A percentile compares a stretch with the other conserved stretches of the same genome.
Evolutionary conservation across 2,888 invertebrate genomes (phyloP).

Genomic region (Zele albiditarsus): DNA sequence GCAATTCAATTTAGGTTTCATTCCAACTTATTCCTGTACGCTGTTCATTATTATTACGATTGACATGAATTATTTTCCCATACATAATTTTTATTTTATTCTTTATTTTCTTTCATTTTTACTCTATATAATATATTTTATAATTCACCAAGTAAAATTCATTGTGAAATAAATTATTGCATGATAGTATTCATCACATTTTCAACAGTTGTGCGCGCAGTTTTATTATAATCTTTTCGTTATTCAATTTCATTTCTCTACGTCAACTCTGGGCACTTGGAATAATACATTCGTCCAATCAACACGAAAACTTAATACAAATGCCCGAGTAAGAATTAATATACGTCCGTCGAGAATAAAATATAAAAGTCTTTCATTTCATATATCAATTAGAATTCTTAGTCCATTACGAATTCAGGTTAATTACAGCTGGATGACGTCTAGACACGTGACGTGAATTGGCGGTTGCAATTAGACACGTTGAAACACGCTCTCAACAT

Average conservation of each 20-base stretch:
- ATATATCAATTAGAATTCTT: background rate
- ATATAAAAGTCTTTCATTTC: background rate
- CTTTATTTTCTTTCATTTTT: conserved; percentile 7
- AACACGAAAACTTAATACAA: background rate
- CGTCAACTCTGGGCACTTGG: background rate
- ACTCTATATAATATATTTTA: background rate
- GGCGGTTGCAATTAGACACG: conserved; percentile 49
- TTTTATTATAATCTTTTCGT: background rate
- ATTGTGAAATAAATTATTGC: background rate
- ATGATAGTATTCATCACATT: conserved; percentile 1
- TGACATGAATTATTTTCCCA: background rate
- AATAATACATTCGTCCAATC: background rate
- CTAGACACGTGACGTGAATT: conserved; percentile 40
- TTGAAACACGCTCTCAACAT: background rate
- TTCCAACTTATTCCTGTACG: conserved; percentile 13
- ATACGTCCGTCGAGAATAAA: background rate
- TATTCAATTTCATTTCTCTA: background rate
- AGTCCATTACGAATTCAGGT: conserved; percentile 41
- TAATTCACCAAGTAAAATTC: background rate
- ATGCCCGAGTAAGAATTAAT: background rate
- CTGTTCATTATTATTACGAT: background rate
- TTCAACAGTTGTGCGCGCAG: no score
- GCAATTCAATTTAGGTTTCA: conserved; percentile 38
- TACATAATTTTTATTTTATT: conserved; percentile 17
- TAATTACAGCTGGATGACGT: conserved; percentile 31